Evolutionary conservation across 2,888 invertebrate genomes (phyloP).

Genomic region (Drosophila demipolita): DNA sequence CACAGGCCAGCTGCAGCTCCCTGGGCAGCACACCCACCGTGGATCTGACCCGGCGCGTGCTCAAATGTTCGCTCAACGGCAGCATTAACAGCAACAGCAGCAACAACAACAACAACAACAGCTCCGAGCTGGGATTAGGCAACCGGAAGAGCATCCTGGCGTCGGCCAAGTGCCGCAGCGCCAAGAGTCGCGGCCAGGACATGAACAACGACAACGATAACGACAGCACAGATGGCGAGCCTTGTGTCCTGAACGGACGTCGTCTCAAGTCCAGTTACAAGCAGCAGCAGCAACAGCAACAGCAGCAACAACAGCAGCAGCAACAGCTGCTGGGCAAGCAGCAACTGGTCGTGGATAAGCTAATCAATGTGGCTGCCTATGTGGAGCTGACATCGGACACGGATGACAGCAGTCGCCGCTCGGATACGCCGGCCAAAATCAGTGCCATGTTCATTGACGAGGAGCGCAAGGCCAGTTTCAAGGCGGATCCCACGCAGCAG

Average conservation of each 20-base stretch:
- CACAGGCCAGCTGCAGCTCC: conserved; percentile 89
- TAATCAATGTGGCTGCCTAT: conserved; percentile 85
- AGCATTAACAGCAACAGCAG: conserved; percentile 23
- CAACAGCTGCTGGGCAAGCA: conserved; percentile 64
- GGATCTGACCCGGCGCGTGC: conserved; percentile 88
- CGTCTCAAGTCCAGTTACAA: conserved; percentile 77
- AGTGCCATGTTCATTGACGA: conserved; percentile 85
- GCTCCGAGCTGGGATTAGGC: conserved; percentile 41
- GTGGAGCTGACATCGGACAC: conserved; percentile 85
- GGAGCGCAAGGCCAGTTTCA: conserved; percentile 85
- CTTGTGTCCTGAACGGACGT: conserved; percentile 83
- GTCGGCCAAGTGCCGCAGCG: conserved; percentile 94
- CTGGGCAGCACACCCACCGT: conserved; percentile 88
- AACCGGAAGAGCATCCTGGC: conserved; percentile 95
- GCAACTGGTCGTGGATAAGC: conserved; percentile 83
- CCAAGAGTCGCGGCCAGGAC: conserved; percentile 85
- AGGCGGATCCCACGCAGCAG: conserved; percentile 82
- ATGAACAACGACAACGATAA: conserved; percentile 86
- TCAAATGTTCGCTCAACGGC: conserved; percentile 87
- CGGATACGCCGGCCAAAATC: conserved; percentile 84
- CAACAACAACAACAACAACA: conserved; percentile 4
- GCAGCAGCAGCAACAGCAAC: conserved; percentile 48
- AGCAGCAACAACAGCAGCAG: conserved; percentile 35
- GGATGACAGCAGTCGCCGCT: conserved; percentile 85
- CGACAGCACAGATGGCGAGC: conserved; percentile 85